Base-by-base conservation (phyloP, 1,140 invertebrate species). In the Heliconius hermathena region DNA sequence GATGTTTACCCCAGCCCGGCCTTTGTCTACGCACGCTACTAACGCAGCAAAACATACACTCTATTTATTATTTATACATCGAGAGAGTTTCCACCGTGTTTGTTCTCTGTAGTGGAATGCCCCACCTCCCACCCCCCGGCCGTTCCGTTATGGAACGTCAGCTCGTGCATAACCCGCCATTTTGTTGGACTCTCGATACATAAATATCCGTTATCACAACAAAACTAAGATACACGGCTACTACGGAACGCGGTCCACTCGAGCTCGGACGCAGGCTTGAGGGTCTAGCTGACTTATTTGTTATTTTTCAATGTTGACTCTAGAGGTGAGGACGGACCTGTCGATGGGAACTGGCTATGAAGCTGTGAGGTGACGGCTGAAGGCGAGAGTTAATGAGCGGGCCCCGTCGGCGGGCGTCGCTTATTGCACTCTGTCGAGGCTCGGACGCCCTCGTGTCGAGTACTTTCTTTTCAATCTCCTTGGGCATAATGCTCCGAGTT, bases 11-110 rank as follows among this genome's bases (percentile, higher is more conserved):
- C 81, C 85, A 84, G 80, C 86, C 33, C 18, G 74, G 88, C 85
- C 89, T 90, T 92, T 93, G 90, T 92, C 90, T 90, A 88, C 84
- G 87, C 88, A 83, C 85, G 81, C 85, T 88, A 83, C 82, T 82
- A 84, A 88, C 87, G 85, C 89, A 87, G 87, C 87, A 87, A 90
- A 91, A 93, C 91, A 90, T 91, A 90, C 86, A 85, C 89, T 87
- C 86, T 88, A 90, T 92, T 90, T 90, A 93, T 92, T 91, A 93
- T 93, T 91, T 93, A 93, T 93, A 90, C 91, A 93, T 91, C 88
- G 87, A 87, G 87, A 89, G 89, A 85, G 83, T 86, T 90, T 89
- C 89, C 89, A 87, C 83, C 70, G 70, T 92, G 90, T 92, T 93
- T 92, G 88, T 87, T 89, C 89, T 90, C 88, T 88, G 90, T 87